Percentiles rank a stretch among this genome's conserved stretches.
phyloP scores from a whole-genome alignment of 2,888 invertebrate species.

The Limnephilus rhombicus region DNA sequence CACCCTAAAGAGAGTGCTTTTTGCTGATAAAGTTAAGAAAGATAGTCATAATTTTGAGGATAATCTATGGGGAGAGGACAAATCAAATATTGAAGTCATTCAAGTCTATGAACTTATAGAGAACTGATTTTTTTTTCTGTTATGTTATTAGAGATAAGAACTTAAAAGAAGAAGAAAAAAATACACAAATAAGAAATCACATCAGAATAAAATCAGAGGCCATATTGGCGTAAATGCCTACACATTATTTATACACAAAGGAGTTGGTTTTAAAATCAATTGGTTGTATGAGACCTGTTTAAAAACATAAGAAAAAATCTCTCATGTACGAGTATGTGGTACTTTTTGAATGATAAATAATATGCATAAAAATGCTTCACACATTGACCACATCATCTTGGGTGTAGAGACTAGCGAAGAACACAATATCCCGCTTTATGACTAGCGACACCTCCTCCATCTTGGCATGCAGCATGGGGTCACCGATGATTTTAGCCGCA shows the following conservation, averaged over 20 bases:
- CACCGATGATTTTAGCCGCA: conserved; percentile 95
- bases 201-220: no score
- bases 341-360: not conserved
- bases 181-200: no score
- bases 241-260: not conserved
- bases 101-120: no score
- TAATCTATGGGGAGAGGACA: no score
- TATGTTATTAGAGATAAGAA: not conserved
- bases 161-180: not conserved
- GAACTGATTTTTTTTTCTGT: no score
- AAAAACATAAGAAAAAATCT: not conserved
- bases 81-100: no score
- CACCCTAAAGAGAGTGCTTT: no score
- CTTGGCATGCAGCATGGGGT: conserved; percentile 93
- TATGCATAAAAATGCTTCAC: not conserved
- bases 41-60: no score
- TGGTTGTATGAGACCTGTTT: not conserved
- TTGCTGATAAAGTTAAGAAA: not conserved
- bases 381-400: conserved; percentile 61
- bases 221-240: not conserved
- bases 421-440: conserved; percentile 98
- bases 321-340: no score
- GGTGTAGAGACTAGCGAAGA: conserved; percentile 98
- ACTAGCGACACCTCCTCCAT: conserved; percentile 96
- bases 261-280: not conserved